These are phyloP conservation scores for Drosophila eohydei DNA, from an alignment of 2,888 invertebrate genomes.

Conservation along the genomic window DNA sequence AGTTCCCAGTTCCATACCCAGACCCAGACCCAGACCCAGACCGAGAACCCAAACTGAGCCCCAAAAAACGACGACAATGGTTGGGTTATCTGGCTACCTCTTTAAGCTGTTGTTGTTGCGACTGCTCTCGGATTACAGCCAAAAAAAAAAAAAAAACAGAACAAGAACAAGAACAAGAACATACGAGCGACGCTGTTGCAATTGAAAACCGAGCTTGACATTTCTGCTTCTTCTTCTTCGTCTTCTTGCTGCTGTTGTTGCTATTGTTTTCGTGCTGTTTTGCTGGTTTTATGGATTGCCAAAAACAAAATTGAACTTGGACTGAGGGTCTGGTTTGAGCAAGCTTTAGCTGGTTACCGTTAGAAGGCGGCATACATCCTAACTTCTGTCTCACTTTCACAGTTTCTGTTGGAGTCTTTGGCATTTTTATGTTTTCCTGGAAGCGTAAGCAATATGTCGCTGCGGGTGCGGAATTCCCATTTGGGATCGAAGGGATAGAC, in stretches of 20 bases:
- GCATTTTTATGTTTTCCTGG: constrained; percentile 78
- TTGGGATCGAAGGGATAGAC: constrained; percentile 7
- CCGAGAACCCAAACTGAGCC: constrained; percentile 20
- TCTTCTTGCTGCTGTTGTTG: constrained; percentile 40
- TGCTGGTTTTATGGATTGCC: constrained; percentile 63
- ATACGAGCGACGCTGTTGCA: constrained; percentile 58
- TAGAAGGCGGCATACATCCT: constrained; percentile 56
- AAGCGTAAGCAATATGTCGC: constrained; percentile 71
- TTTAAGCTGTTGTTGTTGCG: constrained; percentile 48
- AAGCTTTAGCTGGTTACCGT: constrained; percentile 71
- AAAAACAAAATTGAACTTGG: constrained; percentile 53
- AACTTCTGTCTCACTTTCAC: constrained; percentile 49
- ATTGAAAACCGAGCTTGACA: constrained; percentile 79
- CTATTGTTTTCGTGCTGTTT: constrained; percentile 54
- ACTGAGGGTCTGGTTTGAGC: constrained; percentile 50
- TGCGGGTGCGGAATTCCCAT: constrained; percentile 55
- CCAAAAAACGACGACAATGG: constrained; percentile 26
- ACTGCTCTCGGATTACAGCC: constrained; percentile 69
- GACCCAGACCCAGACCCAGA: constrained; percentile 41
- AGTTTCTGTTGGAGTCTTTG: constrained; percentile 25
- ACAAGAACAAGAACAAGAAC: constrained; percentile 7
- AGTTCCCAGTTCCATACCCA: constrained; percentile 43
- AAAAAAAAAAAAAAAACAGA: constrained; percentile 35
- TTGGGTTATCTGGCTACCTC: constrained; percentile 56
- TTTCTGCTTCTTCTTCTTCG: constrained; percentile 18